These are phyloP conservation scores for Ciconia maguari DNA, from an alignment of 2,113 vertebrate species.

Conservation along the genomic window DNA sequence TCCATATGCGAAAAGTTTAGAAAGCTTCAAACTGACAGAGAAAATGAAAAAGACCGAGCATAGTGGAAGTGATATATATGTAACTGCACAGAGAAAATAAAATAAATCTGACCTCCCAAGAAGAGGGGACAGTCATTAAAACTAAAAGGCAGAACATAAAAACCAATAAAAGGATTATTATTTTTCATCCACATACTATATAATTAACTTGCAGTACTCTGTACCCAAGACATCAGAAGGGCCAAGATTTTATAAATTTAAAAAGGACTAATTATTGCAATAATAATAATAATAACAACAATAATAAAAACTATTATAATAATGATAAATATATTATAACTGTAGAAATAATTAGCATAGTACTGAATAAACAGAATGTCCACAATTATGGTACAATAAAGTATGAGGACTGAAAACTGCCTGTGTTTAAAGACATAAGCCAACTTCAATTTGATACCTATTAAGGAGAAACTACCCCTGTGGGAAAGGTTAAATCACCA, in stretches of 20 bases:
- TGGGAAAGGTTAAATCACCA: not conserved
- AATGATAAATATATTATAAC: conserved; percentile 18
- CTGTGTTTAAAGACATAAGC: not conserved
- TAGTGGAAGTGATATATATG: not conserved
- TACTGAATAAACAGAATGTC: not conserved
- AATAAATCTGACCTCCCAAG: not conserved
- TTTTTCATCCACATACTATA: not conserved
- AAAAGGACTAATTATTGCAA: conserved; percentile 13
- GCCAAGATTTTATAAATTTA: conserved; percentile 2
- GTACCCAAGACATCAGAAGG: not conserved
- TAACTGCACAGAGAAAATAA: not conserved
- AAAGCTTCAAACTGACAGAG: not conserved
- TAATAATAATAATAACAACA: not conserved
- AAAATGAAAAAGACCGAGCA: not conserved
- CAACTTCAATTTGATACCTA: not conserved
- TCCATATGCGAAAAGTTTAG: not conserved
- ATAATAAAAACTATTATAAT: not conserved
- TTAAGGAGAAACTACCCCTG: not conserved
- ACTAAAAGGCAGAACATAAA: conserved; percentile 25
- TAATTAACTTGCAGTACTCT: conserved; percentile 9
- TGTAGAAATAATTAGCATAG: not conserved
- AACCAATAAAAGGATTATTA: conserved; percentile 27
- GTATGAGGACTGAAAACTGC: not conserved
- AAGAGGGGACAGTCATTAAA: conserved; percentile 10
- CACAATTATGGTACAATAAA: not conserved